Percentiles rank a stretch among this genome's conserved stretches.
Conservation (phyloP, 2,797 vertebrate species). For the Psittacula derbiana region DNA sequence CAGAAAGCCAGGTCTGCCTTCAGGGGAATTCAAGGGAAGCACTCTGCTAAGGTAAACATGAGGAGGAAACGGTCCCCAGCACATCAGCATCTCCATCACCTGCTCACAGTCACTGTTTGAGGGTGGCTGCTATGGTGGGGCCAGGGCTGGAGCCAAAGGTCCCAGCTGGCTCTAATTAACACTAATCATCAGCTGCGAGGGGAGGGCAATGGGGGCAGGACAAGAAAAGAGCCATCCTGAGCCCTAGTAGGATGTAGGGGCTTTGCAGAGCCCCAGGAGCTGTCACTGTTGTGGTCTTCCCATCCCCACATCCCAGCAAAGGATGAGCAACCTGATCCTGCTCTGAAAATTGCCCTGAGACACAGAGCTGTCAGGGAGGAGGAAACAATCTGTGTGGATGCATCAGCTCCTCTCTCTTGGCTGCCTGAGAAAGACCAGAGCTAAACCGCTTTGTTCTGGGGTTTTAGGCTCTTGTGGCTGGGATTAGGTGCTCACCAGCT, state of each 20-base stretch:
- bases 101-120: rapidly evolving
- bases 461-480: slow-evolving; percentile 37
- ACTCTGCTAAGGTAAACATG: not conserved
- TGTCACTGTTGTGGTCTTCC: not conserved
- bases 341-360: not conserved
- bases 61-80: not conserved
- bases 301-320: not conserved
- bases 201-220: rapidly evolving
- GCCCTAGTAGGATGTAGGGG: not conserved
- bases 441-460: slow-evolving; percentile 47
- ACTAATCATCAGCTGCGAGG: not conserved
- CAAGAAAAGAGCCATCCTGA: not conserved
- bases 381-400: not conserved
- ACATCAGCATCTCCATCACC: not conserved
- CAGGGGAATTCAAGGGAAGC: not conserved
- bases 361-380: rapidly evolving
- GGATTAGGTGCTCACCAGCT: slow-evolving; percentile 20
- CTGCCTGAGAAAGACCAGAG: not conserved
- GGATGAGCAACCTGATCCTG: not conserved
- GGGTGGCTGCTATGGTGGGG: not conserved
- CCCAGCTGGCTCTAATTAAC: not conserved
- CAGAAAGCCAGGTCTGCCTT: not conserved
- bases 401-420: not conserved
- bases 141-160: not conserved
- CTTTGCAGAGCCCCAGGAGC: not conserved